phyloP scores from a whole-genome alignment of 2,888 invertebrate genomes.

The Choreutis nemorana region DNA sequence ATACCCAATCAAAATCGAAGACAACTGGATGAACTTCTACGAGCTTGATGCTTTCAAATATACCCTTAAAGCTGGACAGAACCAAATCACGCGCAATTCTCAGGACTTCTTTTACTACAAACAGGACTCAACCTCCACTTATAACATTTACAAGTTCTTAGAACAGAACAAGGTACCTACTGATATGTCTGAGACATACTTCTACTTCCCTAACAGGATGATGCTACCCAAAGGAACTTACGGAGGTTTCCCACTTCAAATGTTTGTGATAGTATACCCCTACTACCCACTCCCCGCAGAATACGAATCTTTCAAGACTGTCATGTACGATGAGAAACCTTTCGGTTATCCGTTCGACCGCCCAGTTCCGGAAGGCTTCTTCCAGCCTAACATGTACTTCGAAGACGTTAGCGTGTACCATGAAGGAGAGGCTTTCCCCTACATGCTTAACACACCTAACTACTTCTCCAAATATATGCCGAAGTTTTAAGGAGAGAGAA shows the following conservation, averaged over 20 bases:
- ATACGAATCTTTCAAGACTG: constrained; percentile 29
- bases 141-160: constrained; percentile 58
- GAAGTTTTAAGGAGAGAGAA: constrained; percentile 6
- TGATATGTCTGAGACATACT: constrained; percentile 47
- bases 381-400: constrained; percentile 68
- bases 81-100: constrained; percentile 65
- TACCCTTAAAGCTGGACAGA: constrained; percentile 59
- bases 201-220: constrained; percentile 64
- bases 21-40: constrained; percentile 18
- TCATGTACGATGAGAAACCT: constrained; percentile 42
- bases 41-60: constrained; percentile 55
- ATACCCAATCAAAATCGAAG: constrained; percentile 25
- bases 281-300: constrained; percentile 25
- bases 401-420: constrained; percentile 66
- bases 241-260: constrained; percentile 59
- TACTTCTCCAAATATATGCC: constrained; percentile 5
- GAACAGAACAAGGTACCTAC: constrained; percentile 37
- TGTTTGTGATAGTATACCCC: constrained; percentile 58
- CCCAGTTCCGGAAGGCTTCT: constrained; percentile 42
- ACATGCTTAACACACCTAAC: constrained; percentile 2
- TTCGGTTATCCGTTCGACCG: constrained; percentile 43
- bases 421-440: constrained; percentile 23
- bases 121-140: constrained; percentile 61
- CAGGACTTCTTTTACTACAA: constrained; percentile 59
- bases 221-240: constrained; percentile 65